These are phyloP conservation scores for Lordiphosa fenestrarum DNA, from an alignment of 2,888 invertebrate genomes.

Conservation along the genomic window DNA sequence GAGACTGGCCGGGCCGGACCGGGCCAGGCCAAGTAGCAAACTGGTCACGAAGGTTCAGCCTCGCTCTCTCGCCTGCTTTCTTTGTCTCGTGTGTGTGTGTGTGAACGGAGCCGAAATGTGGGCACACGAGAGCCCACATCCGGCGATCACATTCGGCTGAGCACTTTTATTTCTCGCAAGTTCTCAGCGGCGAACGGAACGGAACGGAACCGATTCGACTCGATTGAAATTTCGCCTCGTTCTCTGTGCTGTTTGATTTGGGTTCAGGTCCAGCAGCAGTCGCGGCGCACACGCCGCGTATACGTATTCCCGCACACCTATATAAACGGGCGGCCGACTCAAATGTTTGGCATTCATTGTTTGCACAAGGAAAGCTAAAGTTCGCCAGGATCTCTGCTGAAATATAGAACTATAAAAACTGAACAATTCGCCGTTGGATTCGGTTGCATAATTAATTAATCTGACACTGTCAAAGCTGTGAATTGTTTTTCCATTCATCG, in stretches of 20 bases:
- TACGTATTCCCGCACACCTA: slow-evolving; percentile 34
- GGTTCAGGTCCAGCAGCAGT: slow-evolving; percentile 17
- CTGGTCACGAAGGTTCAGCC: too few relatives aligned
- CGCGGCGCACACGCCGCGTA: slow-evolving; percentile 30
- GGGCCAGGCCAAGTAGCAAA: too few relatives aligned
- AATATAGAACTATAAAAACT: too few relatives aligned
- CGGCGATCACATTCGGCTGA: slow-evolving; percentile 13
- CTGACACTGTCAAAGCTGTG: slow-evolving; percentile 43
- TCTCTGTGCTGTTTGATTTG: slow-evolving; percentile 15
- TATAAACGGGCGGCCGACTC: slow-evolving; percentile 59
- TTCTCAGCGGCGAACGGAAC: slow-evolving; percentile 16
- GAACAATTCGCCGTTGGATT: neutral
- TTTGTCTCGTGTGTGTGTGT: too few relatives aligned
- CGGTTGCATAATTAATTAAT: slow-evolving; percentile 21
- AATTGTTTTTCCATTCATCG: slow-evolving; percentile 38
- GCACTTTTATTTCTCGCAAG: slow-evolving; percentile 23
- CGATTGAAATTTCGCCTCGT: slow-evolving; percentile 9
- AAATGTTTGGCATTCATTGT: slow-evolving; percentile 65
- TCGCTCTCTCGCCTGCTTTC: too few relatives aligned
- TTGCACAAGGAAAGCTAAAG: slow-evolving; percentile 53
- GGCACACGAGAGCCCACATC: slow-evolving; percentile 11
- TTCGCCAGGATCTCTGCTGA: slow-evolving; percentile 7
- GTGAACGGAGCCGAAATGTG: too few relatives aligned
- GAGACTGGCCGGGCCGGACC: too few relatives aligned
- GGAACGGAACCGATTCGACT: slow-evolving; percentile 10